phyloP scores from a whole-genome alignment of 2,113 vertebrate species.

The Geococcyx californianus region DNA sequence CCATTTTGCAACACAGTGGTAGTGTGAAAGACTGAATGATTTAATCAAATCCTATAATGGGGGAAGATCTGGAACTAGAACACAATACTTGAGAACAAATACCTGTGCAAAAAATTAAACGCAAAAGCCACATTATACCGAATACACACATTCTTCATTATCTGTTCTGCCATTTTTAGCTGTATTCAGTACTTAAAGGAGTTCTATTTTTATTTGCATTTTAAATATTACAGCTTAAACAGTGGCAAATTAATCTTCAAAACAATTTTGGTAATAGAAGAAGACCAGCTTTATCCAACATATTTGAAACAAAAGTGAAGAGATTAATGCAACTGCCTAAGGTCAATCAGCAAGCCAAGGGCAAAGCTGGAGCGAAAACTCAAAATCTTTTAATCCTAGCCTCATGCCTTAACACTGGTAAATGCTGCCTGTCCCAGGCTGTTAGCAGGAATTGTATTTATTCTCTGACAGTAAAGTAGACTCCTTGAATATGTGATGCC shows the following conservation, averaged over 20 bases:
- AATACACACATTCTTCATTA: neutral
- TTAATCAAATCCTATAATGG: neutral
- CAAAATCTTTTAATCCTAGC: conserved; percentile 17
- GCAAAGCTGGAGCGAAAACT: neutral
- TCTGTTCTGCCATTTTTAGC: neutral
- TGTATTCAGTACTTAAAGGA: neutral
- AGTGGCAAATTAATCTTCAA: neutral
- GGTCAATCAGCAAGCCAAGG: neutral
- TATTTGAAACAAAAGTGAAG: neutral
- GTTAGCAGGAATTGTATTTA: neutral
- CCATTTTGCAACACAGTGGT: neutral
- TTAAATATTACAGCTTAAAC: neutral
- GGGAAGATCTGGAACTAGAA: neutral
- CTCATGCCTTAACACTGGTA: neutral
- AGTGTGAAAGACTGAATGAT: neutral
- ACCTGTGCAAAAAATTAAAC: neutral
- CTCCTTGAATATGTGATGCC: conserved; percentile 25
- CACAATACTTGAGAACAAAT: neutral
- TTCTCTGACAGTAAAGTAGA: conserved; percentile 29
- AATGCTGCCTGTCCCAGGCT: conserved; percentile 46
- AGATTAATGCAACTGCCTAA: neutral
- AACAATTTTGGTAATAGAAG: neutral
- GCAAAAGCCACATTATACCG: neutral
- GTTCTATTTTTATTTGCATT: neutral
- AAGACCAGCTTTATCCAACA: neutral